Evolutionary conservation across 1,140 invertebrate species (phyloP).

Genomic region (Heterodera schachtii): DNA sequence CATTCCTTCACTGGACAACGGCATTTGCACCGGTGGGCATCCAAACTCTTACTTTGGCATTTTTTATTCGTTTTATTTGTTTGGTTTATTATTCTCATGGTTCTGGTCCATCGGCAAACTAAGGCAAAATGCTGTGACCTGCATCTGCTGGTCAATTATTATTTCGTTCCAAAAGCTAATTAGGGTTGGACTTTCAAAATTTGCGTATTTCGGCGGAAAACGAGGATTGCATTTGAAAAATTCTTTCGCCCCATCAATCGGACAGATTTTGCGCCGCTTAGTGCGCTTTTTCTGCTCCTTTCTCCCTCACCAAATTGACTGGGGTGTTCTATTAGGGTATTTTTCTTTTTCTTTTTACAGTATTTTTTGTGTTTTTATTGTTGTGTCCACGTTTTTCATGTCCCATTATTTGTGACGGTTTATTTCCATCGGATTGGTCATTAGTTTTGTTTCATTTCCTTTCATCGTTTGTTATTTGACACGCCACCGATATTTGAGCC

Average conservation of each 20-base stretch:
- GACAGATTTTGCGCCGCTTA: background rate
- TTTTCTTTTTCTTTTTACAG: background rate
- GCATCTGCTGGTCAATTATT: no score
- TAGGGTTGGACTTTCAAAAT: background rate
- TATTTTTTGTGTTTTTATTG: background rate
- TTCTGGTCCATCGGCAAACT: background rate
- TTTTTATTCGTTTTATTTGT: background rate
- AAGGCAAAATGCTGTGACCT: background rate
- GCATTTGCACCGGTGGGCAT: slow-evolving; percentile 50
- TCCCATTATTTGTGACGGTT: background rate
- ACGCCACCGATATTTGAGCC: background rate
- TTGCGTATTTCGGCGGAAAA: no score
- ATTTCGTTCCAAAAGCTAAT: background rate
- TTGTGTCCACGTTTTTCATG: background rate
- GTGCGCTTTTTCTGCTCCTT: no score
- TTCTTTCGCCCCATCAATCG: background rate
- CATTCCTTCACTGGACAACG: slow-evolving; percentile 31
- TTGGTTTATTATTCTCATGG: background rate
- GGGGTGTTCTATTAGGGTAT: background rate
- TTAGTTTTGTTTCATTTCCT: background rate
- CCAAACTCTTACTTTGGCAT: background rate
- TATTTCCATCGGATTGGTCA: background rate
- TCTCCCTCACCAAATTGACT: background rate
- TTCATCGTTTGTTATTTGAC: background rate
- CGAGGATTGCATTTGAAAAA: background rate